Evolutionary conservation across 2,797 vertebrate genomes (phyloP).

Genomic region (Oreortyx pictus): DNA sequence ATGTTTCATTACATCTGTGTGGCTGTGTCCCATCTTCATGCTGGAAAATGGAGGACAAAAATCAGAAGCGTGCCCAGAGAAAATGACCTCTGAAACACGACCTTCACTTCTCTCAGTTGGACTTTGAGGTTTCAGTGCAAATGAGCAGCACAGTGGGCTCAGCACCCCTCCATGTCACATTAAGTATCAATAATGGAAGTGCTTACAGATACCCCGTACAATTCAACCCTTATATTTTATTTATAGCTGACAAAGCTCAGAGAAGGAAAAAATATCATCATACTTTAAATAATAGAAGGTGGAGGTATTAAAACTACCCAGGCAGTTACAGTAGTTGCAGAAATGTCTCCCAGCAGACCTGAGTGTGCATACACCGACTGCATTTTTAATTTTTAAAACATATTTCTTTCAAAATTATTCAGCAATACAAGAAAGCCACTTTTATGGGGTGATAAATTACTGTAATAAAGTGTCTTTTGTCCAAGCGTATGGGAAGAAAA

Average conservation of each 20-base stretch:
- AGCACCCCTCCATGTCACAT: conserved; percentile 61
- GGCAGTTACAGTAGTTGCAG: conserved; percentile 88
- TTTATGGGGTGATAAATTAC: conserved; percentile 99
- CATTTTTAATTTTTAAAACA: conserved; percentile 96
- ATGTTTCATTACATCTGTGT: neutral
- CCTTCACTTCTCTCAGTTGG: neutral
- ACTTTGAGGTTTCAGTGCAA: neutral
- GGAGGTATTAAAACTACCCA: conserved; percentile 84
- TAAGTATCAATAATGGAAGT: conserved; percentile 94
- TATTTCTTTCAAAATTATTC: conserved; percentile 95
- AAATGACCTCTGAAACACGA: neutral
- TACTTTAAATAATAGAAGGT: conserved; percentile 93
- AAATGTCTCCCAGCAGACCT: conserved; percentile 90
- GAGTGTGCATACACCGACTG: conserved; percentile 82
- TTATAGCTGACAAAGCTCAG: conserved; percentile 94
- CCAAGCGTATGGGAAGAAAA: conserved; percentile 81
- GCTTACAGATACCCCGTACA: conserved; percentile 88
- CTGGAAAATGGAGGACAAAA: neutral
- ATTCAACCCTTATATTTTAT: conserved; percentile 93
- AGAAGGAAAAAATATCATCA: conserved; percentile 91
- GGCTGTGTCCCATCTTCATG: neutral
- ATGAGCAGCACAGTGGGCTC: conserved; percentile 6
- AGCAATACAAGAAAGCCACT: conserved; percentile 84
- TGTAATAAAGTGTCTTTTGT: conserved; percentile 91
- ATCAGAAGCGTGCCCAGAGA: neutral